Evolutionary conservation across 2,888 invertebrate species (phyloP), one percentile per base, ranked within the genome.

Genomic region (Leptinotarsa tumamoca): DNA sequence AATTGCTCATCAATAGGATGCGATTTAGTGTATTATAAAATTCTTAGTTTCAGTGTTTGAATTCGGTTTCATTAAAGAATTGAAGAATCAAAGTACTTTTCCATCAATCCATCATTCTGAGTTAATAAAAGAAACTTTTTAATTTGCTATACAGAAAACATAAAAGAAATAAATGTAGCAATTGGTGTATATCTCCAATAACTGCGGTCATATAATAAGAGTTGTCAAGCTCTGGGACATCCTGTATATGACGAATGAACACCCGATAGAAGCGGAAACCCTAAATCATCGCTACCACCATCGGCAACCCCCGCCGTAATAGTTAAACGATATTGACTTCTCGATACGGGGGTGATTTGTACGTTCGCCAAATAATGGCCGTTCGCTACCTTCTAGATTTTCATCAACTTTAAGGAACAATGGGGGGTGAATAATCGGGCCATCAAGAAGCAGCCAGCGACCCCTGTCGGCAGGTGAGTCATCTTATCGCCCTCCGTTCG

Each of bases 261-360:
- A 85, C 84, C 86, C 84, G 84, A 83, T 81, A 86, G 83, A 85
- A 84, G 83, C 82, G 82, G 84, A 83, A 84, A 84, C 76, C 74
- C 82, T 86, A 86, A 87, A 87, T 87, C 86, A 87, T 86, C 86
- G 83, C 83, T 72, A 77, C 79, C 78, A 74, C 77, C 76, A 73
- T 27, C 74, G 67, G 66, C 73, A 61, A 67, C 77, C 71, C 80
- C 78, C 80, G 82, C 82, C 83, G 84, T 85, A 84, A 86, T 86
- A 86, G 86, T 86, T 86, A 86, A 86, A 85, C 86, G 86, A 85
- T 86, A 86, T 85, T 85, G 87, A 86, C 85, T 87, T 85, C 82
- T 81, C 82, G 83, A 84, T 84, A 81, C 82, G 74, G 81, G 84
- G 82, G 77, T 79, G 80, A 85, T 85, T 85, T 85, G 85, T 85